phyloP scores from a whole-genome alignment of 2,113 vertebrate genomes.

The Nycticebus coucang region DNA sequence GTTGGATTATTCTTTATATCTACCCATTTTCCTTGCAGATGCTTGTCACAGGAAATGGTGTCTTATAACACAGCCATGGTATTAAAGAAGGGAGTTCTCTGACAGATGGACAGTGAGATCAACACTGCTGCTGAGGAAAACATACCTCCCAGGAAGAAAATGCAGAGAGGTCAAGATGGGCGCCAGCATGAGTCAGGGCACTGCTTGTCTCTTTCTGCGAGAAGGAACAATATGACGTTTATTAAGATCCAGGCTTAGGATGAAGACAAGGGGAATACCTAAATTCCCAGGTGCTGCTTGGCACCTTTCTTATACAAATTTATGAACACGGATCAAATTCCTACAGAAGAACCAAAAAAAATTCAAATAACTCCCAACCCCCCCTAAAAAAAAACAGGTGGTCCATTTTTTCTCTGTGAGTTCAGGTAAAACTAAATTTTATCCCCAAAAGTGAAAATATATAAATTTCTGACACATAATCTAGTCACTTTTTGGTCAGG shows the following conservation, averaged over 20 bases:
- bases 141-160: slow-evolving; percentile 99
- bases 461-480: neutral
- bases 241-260: slow-evolving; percentile 30
- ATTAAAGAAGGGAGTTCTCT: neutral
- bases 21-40: neutral
- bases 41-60: neutral
- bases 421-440: slow-evolving; percentile 31
- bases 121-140: neutral
- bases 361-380: neutral
- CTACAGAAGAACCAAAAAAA: neutral
- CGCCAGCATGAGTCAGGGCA: slow-evolving; percentile 96
- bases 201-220: slow-evolving; percentile 98
- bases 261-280: neutral
- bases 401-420: neutral
- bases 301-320: neutral
- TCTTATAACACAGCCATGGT: neutral
- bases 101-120: neutral
- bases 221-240: neutral
- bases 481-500: neutral
- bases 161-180: slow-evolving; percentile 98
- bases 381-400: neutral
- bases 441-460: neutral
- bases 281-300: neutral
- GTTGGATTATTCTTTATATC: neutral
- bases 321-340: neutral